phyloP scores from a whole-genome alignment of 2,113 vertebrate genomes.

The Sturnus vulgaris region DNA sequence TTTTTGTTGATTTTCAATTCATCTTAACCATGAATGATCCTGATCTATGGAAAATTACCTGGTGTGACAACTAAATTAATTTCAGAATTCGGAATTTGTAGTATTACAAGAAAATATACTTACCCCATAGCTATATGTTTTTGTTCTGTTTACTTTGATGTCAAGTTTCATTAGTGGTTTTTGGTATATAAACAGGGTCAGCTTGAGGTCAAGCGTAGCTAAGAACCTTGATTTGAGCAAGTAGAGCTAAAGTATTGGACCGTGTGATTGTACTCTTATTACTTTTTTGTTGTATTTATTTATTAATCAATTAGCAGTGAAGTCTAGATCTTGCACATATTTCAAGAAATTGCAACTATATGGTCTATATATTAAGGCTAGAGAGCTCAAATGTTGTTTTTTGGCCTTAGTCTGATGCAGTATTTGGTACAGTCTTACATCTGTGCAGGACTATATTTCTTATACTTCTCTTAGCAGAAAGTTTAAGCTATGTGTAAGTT shows the following conservation, averaged over 20 bases:
- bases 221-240: constrained; percentile 37
- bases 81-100: background rate
- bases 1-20: background rate
- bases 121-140: background rate
- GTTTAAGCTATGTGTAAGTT: background rate
- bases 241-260: constrained; percentile 35
- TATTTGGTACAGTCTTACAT: background rate
- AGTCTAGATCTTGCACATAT: background rate
- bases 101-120: background rate
- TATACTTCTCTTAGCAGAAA: background rate
- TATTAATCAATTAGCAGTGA: background rate
- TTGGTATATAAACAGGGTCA: constrained; percentile 35
- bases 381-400: background rate
- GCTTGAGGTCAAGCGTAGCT: constrained; percentile 54
- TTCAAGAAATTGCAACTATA: background rate
- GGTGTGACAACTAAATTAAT: background rate
- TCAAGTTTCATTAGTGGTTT: constrained; percentile 44
- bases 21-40: background rate
- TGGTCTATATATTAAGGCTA: background rate
- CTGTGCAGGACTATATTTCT: background rate
- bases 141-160: constrained; percentile 61
- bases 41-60: background rate
- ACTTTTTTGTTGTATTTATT: background rate
- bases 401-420: background rate
- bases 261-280: background rate